A percentile compares a stretch with the other conserved stretches of the same genome.
These are phyloP conservation scores for Megaceryle alcyon DNA, from an alignment of 2,797 vertebrate genomes.

Conservation along the genomic window DNA sequence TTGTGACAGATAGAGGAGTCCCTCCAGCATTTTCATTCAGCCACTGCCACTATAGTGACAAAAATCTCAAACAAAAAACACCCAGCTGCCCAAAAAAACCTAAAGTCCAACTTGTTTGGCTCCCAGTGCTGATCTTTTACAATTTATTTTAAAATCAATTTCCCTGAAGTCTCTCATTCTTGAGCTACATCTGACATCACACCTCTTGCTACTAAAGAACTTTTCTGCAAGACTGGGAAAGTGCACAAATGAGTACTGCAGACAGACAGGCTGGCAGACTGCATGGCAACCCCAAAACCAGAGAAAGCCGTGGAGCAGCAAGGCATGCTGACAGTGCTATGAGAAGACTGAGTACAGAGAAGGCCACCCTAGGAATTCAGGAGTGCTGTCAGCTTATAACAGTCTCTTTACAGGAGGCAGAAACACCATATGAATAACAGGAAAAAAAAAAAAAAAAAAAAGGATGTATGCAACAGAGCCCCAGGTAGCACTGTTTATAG, in stretches of 20 bases:
- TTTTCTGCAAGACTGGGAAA: not conserved
- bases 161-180: not conserved
- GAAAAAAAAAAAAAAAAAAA: too few species aligned
- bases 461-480: not conserved
- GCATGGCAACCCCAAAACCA: not conserved
- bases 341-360: not conserved
- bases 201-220: not conserved
- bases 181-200: not conserved
- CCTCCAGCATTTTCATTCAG: not conserved
- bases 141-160: not conserved
- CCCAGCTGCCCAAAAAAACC: not conserved
- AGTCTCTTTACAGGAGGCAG: not conserved
- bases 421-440: not conserved
- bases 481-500: not conserved
- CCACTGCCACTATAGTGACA: fast-evolving
- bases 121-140: not conserved
- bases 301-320: not conserved
- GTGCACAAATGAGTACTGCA: fast-evolving
- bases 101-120: not conserved
- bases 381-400: not conserved
- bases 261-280: not conserved
- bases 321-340: fast-evolving
- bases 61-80: not conserved
- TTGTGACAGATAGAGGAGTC: not conserved
- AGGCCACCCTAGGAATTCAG: not conserved